phyloP scores from a whole-genome alignment of 2,888 invertebrate species.

The Ypsolopha sequella region DNA sequence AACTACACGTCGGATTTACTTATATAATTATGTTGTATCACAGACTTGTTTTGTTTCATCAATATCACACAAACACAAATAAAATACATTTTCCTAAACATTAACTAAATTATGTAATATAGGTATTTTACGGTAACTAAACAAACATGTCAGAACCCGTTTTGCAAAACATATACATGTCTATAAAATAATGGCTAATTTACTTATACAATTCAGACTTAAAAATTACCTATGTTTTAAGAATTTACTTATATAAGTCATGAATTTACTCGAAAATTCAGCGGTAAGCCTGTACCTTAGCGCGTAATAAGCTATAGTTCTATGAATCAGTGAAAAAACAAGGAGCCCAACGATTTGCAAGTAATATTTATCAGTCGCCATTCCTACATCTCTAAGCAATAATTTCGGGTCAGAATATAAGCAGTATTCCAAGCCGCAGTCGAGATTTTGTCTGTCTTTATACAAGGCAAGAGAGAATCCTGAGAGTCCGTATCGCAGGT shows the following conservation, averaged over 20 bases:
- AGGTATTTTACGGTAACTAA: not conserved
- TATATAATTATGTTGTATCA: too few species aligned
- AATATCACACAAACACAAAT: too few species aligned
- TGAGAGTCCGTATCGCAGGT: constrained; percentile 77
- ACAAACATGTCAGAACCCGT: not conserved
- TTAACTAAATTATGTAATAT: too few species aligned
- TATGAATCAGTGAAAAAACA: constrained; percentile 67
- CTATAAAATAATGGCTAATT: not conserved
- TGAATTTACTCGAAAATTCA: constrained; percentile 67
- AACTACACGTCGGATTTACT: too few species aligned
- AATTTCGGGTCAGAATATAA: constrained; percentile 71
- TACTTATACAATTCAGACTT: not conserved
- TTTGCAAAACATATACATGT: not conserved
- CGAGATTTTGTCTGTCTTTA: constrained; percentile 67
- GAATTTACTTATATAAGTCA: constrained; percentile 66
- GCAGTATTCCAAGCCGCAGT: constrained; percentile 69
- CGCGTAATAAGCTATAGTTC: constrained; percentile 64
- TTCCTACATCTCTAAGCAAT: constrained; percentile 76
- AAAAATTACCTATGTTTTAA: constrained; percentile 50
- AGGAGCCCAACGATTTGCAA: constrained; percentile 70
- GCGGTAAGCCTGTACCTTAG: constrained; percentile 69
- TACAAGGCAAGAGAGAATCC: constrained; percentile 73
- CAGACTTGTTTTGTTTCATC: too few species aligned
- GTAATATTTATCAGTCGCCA: constrained; percentile 56
- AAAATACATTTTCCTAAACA: too few species aligned